A percentile compares a stretch with the other conserved stretches of the same genome.
Conservation (phyloP, 2,113 vertebrate species). For the Bubalus kerabau region DNA sequence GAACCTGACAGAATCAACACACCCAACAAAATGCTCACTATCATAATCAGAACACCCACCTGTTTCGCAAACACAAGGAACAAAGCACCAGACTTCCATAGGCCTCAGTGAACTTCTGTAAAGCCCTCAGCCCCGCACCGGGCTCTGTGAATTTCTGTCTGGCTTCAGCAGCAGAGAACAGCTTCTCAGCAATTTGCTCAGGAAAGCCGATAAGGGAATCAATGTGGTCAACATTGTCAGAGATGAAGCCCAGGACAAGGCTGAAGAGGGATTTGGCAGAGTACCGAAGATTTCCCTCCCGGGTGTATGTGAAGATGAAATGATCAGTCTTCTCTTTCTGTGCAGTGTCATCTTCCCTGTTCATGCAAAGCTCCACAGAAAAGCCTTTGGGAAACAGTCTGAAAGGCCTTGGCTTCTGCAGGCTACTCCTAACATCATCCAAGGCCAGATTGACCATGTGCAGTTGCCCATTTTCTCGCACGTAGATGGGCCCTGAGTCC, state of each 20-base stretch:
- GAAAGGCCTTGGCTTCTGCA: constrained; percentile 77
- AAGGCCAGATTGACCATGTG: constrained; percentile 81
- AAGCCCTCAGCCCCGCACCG: constrained; percentile 84
- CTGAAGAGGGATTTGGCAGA: constrained; percentile 93
- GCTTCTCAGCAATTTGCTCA: constrained; percentile 93
- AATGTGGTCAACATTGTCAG: constrained; percentile 92
- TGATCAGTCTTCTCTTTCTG: constrained; percentile 86
- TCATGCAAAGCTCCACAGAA: constrained; percentile 84
- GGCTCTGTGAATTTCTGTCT: constrained; percentile 90
- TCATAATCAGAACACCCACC: constrained; percentile 77
- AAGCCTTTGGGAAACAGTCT: constrained; percentile 85
- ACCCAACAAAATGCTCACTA: neutral
- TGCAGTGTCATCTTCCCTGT: constrained; percentile 78
- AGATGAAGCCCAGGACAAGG: constrained; percentile 89
- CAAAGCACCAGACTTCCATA: constrained; percentile 91
- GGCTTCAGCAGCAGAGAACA: constrained; percentile 92
- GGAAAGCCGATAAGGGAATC: constrained; percentile 96
- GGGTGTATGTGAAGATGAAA: constrained; percentile 93
- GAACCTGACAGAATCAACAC: neutral
- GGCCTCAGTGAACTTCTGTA: constrained; percentile 91
- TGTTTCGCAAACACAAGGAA: constrained; percentile 90
- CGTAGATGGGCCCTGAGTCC: constrained; percentile 84
- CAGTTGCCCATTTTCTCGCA: constrained; percentile 90
- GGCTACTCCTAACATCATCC: constrained; percentile 69
- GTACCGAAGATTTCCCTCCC: constrained; percentile 92